phyloP scores from a whole-genome alignment of 2,888 invertebrate species.

The Trilocha varians region DNA sequence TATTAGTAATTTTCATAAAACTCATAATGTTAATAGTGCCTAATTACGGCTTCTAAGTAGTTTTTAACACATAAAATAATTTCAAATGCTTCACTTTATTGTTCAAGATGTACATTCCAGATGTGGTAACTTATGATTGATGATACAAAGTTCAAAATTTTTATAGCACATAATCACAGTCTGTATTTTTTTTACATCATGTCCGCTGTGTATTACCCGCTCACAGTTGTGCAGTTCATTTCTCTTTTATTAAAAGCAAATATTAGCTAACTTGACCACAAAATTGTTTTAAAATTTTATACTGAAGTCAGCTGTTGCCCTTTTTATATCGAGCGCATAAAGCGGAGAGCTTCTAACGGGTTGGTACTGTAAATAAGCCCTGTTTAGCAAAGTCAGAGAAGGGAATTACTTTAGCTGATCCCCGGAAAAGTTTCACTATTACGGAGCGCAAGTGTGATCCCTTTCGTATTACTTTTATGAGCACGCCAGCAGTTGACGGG shows the following conservation, averaged over 20 bases:
- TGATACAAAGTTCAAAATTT: no score
- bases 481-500: conserved; percentile 49
- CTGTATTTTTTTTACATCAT: no score
- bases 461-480: conserved; percentile 58
- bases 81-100: no score
- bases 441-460: conserved; percentile 49
- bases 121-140: no score
- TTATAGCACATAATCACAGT: no score
- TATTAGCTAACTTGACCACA: neutral
- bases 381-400: conserved; percentile 38
- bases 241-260: neutral
- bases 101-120: no score
- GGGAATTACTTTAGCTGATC: conserved; percentile 50
- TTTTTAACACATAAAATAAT: no score
- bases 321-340: conserved; percentile 14
- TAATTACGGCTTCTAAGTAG: no score
- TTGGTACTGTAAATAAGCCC: conserved; percentile 34
- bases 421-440: conserved; percentile 49
- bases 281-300: conserved; percentile 21
- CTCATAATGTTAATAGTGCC: no score
- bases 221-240: no score
- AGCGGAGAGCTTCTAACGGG: conserved; percentile 20
- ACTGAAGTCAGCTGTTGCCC: conserved; percentile 22
- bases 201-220: no score
- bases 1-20: no score